A percentile compares a stretch with the other conserved stretches of the same genome.
Evolutionary conservation across 2,113 vertebrate species (phyloP).

Genomic region (Scomber colias): DNA sequence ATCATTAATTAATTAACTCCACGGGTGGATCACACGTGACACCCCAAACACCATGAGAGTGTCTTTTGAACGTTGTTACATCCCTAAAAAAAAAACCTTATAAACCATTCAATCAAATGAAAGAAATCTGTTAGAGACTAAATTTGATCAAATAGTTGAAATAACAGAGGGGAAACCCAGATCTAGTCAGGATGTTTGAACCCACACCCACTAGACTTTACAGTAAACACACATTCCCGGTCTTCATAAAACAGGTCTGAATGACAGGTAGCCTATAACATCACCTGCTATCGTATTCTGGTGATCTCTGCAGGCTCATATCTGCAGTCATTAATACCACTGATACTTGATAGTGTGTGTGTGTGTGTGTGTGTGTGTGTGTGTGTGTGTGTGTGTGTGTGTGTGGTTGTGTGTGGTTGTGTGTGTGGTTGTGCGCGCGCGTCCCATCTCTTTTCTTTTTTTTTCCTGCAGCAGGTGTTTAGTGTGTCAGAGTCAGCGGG

Average conservation of each 20-base stretch:
- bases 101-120: neutral
- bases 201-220: conserved; percentile 25
- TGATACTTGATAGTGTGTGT: conserved; percentile 7
- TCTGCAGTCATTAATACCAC: conserved; percentile 57
- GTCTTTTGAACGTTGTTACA: neutral
- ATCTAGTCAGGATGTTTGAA: neutral
- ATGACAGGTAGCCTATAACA: conserved; percentile 12
- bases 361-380: conserved; percentile 4
- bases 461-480: conserved; percentile 81
- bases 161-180: neutral
- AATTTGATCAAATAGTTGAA: neutral
- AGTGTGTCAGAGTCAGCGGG: conserved; percentile 70
- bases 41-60: neutral
- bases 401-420: conserved; percentile 2
- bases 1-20: too few species aligned
- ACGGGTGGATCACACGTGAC: too few species aligned
- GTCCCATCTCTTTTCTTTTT: conserved; percentile 7
- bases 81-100: neutral
- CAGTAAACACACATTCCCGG: conserved; percentile 19
- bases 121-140: neutral
- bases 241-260: conserved; percentile 17
- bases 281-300: conserved; percentile 60
- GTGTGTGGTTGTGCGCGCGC: conserved; percentile 5
- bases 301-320: conserved; percentile 51
- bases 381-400: neutral